A percentile compares a stretch with the other conserved stretches of the same genome.
Conservation (phyloP, 1,140 invertebrate genomes). For the Cyphomyrmex costatus region DNA sequence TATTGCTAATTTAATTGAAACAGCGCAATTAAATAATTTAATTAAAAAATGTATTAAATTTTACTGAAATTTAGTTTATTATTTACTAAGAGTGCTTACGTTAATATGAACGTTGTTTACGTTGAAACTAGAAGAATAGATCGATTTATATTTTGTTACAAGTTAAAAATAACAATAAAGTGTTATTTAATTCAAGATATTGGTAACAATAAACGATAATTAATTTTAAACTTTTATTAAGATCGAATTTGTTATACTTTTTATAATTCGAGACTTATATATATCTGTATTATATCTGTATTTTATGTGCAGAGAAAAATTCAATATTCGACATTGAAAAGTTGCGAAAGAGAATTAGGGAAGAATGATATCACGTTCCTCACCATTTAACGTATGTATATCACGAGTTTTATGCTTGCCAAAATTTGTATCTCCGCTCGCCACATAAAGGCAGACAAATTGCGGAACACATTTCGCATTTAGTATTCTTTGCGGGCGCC, state of each 20-base stretch:
- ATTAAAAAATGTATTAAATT: no score
- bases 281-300: neutral
- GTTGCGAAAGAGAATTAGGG: constrained; percentile 13
- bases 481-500: constrained; percentile 61
- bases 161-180: no score
- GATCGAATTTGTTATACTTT: constrained; percentile 8
- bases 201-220: neutral
- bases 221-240: constrained; percentile 15
- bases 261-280: neutral
- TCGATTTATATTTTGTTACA: no score
- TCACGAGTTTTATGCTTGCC: constrained; percentile 51
- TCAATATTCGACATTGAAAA: constrained; percentile 29
- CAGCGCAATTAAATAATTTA: no score
- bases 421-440: constrained; percentile 61
- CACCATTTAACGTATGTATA: constrained; percentile 56
- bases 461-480: constrained; percentile 63
- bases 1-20: no score
- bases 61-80: no score
- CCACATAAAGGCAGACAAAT: constrained; percentile 63
- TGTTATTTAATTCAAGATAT: no score
- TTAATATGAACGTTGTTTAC: no score
- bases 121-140: no score
- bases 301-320: neutral
- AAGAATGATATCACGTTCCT: constrained; percentile 21
- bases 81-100: no score